Evolutionary conservation across 1,140 invertebrate genomes (phyloP).

Genomic region (Drosophila melanogaster): Release_6_plus_ISO1_MT NT_033777.3:23056501-23057000

Average conservation of each 20-base stretch:
- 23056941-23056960: conserved; percentile 26
- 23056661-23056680: conserved; percentile 36
- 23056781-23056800: conserved; percentile 17
- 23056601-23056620: conserved; percentile 35
- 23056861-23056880: conserved; percentile 52
- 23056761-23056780: conserved; percentile 38
- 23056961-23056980: neutral
- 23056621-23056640: conserved; percentile 39
- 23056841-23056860: conserved; percentile 52
- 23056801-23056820: conserved; percentile 35
- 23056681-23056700: conserved; percentile 12
- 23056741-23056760: conserved; percentile 33
- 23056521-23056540: neutral
- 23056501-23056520: neutral
- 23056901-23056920: conserved; percentile 38
- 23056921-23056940: conserved; percentile 8
- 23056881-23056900: conserved; percentile 59
- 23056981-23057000: conserved; percentile 1
- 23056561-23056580: conserved; percentile 5
- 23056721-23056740: conserved; percentile 20
- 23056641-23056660: conserved; percentile 66
- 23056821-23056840: conserved; percentile 31
- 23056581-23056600: conserved; percentile 14
- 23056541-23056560: neutral
- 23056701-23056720: conserved; percentile 7